Conservation (phyloP, 2,888 invertebrate genomes). For the Melanophora roralis region DNA sequence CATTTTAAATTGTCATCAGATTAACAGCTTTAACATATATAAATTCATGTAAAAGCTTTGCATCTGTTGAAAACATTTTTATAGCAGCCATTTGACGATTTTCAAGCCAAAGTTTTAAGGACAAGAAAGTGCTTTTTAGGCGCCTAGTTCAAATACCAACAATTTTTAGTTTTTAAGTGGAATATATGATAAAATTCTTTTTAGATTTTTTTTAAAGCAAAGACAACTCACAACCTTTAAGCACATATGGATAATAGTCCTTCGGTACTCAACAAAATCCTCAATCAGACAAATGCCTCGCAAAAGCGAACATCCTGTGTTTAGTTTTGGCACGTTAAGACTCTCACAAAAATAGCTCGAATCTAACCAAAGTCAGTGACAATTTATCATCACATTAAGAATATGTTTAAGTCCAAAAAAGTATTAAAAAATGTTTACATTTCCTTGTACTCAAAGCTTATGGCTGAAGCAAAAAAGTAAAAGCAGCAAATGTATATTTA, state of each 20-base stretch:
- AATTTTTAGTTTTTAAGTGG: no score
- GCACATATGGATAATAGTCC: no score
- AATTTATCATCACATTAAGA: slow-evolving; percentile 71
- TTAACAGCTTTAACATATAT: slow-evolving; percentile 24
- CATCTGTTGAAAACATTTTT: slow-evolving; percentile 20
- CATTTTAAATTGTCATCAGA: neutral
- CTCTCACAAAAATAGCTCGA: slow-evolving; percentile 74
- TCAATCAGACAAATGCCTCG: slow-evolving; percentile 67
- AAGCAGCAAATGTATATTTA: slow-evolving; percentile 39
- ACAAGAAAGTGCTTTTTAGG: slow-evolving; percentile 51
- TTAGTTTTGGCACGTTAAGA: slow-evolving; percentile 64
- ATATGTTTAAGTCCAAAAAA: neutral
- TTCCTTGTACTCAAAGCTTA: slow-evolving; percentile 19
- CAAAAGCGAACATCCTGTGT: slow-evolving; percentile 66
- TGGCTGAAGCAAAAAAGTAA: slow-evolving; percentile 9
- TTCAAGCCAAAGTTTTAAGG: slow-evolving; percentile 38
- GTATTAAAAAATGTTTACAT: neutral
- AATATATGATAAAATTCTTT: no score
- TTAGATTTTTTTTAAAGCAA: no score
- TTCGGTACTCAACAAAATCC: neutral
- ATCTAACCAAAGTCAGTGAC: slow-evolving; percentile 72
- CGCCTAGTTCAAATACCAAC: neutral
- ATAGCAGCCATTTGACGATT: slow-evolving; percentile 37
- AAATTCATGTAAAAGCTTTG: slow-evolving; percentile 50
- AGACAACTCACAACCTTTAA: no score